phyloP scores from a whole-genome alignment of 2,113 vertebrate genomes.

The Grammomys dolichurus region DNA sequence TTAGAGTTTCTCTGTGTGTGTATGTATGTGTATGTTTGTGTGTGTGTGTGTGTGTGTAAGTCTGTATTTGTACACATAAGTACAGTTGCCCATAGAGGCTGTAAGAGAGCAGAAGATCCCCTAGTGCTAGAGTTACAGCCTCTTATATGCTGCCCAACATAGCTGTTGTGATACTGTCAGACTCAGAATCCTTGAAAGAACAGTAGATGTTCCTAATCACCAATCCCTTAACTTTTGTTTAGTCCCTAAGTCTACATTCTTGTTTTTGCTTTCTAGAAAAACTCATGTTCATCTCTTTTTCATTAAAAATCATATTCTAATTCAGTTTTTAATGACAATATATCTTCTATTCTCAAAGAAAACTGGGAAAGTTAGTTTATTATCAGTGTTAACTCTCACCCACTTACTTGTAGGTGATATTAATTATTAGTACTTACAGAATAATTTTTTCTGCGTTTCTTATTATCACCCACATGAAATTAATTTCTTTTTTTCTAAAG shows the following conservation, averaged over 20 bases:
- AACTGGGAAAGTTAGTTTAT: neutral
- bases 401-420: neutral
- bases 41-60: neutral
- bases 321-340: neutral
- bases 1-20: too few species aligned
- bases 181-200: neutral
- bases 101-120: neutral
- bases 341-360: neutral
- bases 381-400: neutral
- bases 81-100: neutral
- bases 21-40: neutral
- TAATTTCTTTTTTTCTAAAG: neutral
- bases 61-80: neutral
- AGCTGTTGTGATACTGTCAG: neutral
- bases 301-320: neutral
- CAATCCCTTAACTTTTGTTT: neutral
- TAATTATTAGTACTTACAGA: neutral
- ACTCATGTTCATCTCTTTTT: neutral
- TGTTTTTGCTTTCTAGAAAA: neutral
- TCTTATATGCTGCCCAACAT: neutral
- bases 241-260: neutral
- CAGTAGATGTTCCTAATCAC: neutral
- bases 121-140: neutral
- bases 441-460: neutral
- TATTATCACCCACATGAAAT: neutral